A percentile compares a stretch with the other conserved stretches of the same genome.
Evolutionary conservation across 2,888 invertebrate species (phyloP).

Genomic region (Tupiocoris notatus): DNA sequence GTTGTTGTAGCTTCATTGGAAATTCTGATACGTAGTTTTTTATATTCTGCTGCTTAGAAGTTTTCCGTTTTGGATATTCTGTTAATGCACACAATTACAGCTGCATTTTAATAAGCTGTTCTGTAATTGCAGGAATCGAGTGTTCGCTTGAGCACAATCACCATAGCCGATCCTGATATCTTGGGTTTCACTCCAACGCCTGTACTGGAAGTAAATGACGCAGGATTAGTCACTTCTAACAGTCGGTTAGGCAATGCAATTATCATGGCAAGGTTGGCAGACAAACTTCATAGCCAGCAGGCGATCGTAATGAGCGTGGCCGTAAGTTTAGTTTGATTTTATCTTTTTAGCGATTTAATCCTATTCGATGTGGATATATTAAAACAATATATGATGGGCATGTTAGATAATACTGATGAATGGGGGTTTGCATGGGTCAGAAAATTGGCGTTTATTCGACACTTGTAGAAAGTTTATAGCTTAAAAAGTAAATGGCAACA

Average conservation of each 20-base stretch:
- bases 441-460: no score
- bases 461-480: no score
- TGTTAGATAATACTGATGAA: no score
- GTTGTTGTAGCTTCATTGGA: no score
- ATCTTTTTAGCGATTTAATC: slow-evolving; percentile 56
- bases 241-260: slow-evolving; percentile 2
- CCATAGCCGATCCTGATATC: slow-evolving; percentile 8
- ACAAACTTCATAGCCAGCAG: slow-evolving; percentile 24
- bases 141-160: slow-evolving; percentile 17
- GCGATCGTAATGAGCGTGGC: slow-evolving; percentile 19
- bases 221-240: slow-evolving; percentile 7
- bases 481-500: no score
- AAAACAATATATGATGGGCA: no score
- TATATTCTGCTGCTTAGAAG: not conserved
- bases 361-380: no score
- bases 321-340: slow-evolving; percentile 20
- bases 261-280: slow-evolving; percentile 16
- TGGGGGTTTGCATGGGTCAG: no score
- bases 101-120: not conserved
- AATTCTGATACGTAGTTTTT: no score
- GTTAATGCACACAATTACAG: not conserved
- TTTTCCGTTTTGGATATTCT: not conserved
- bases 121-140: slow-evolving; percentile 13
- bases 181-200: not conserved
- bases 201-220: slow-evolving; percentile 8